Conservation (phyloP, 2,888 invertebrate species). For the Cheilosia urbana region DNA sequence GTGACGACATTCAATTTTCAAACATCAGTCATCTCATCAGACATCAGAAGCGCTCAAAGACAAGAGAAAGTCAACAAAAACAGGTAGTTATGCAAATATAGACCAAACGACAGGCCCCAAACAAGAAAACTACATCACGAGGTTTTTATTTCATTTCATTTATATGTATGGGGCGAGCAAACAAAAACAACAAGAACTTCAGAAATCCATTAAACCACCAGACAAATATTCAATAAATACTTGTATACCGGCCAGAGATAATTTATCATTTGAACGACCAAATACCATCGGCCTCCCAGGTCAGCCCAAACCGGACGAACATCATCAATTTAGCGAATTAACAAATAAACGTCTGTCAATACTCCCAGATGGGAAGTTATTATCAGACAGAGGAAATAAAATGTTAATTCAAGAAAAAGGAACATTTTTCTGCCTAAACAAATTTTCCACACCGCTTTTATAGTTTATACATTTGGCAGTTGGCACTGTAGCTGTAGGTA, state of each 20-base stretch:
- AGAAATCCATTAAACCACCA: slow-evolving; percentile 70
- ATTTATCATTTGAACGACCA: slow-evolving; percentile 57
- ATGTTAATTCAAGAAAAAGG: slow-evolving; percentile 7
- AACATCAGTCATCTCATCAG: neutral
- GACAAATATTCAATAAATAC: slow-evolving; percentile 68
- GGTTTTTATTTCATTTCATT: slow-evolving; percentile 4
- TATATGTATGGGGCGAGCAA: slow-evolving; percentile 1
- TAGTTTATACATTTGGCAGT: slow-evolving; percentile 12
- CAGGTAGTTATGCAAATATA: slow-evolving; percentile 58
- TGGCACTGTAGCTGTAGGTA: neutral
- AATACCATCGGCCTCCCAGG: neutral
- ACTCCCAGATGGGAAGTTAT: slow-evolving; percentile 47
- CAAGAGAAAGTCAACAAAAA: slow-evolving; percentile 57
- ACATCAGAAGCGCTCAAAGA: neutral
- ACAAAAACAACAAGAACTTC: slow-evolving; percentile 26
- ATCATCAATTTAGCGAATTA: slow-evolving; percentile 70
- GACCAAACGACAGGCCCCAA: slow-evolving; percentile 30
- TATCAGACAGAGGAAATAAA: slow-evolving; percentile 12
- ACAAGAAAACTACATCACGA: neutral
- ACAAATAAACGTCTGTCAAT: slow-evolving; percentile 69
- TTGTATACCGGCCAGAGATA: slow-evolving; percentile 22
- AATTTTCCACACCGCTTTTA: slow-evolving; percentile 12
- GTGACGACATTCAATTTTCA: slow-evolving; percentile 41
- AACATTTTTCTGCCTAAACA: slow-evolving; percentile 12
- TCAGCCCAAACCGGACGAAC: slow-evolving; percentile 27